Evolutionary conservation across 2,113 vertebrate species (phyloP).

Genomic region (Perognathus longimembris): DNA sequence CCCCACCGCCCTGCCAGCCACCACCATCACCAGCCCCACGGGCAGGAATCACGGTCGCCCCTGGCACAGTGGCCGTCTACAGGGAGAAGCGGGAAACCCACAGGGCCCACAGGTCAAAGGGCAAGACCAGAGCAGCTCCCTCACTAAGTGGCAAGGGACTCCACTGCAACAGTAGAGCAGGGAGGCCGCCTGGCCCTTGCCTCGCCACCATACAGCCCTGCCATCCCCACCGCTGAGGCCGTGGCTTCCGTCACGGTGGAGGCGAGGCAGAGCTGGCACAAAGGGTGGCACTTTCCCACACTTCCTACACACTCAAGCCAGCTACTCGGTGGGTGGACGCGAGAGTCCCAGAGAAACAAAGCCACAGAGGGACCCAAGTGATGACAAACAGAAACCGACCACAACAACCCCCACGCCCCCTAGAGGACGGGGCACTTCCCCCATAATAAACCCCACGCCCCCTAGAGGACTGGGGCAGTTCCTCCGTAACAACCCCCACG

Average conservation of each 20-base stretch:
- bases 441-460: not conserved
- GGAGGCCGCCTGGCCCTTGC: fast-evolving
- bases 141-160: not conserved
- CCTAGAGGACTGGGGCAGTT: too few species aligned
- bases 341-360: not conserved
- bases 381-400: fast-evolving
- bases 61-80: fast-evolving
- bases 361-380: not conserved
- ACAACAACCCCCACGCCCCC: too few species aligned
- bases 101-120: not conserved
- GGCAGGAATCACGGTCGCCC: fast-evolving
- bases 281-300: not conserved
- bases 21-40: not conserved
- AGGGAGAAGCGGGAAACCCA: not conserved
- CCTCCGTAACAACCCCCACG: too few species aligned
- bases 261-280: not conserved
- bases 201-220: fast-evolving
- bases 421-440: too few species aligned
- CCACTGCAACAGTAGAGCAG: fast-evolving
- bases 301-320: fast-evolving
- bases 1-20: too few species aligned
- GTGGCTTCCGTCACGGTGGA: fast-evolving
- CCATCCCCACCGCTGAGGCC: too few species aligned
- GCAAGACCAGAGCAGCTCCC: not conserved
- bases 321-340: fast-evolving